Conservation (phyloP, 2,113 vertebrate species). For the Neolamprologus hecqui region DNA sequence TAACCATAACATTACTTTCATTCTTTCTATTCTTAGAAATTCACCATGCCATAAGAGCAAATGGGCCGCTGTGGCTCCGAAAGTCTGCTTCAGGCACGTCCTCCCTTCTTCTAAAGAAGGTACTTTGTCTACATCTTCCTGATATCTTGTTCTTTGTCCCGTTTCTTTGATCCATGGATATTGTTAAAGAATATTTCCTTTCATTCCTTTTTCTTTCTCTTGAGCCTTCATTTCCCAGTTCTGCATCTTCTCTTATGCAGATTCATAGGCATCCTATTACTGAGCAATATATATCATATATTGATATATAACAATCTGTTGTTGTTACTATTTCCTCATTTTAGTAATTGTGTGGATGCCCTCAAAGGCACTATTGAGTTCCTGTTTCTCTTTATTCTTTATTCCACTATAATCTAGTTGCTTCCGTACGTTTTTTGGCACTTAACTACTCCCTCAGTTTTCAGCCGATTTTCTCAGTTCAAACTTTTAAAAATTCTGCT, state of each 20-base stretch:
- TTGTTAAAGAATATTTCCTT: neutral
- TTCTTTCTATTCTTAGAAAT: neutral
- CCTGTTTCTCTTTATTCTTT: too few species aligned
- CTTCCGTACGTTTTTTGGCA: too few species aligned
- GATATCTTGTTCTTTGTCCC: neutral
- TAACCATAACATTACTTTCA: neutral
- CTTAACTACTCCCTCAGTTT: too few species aligned
- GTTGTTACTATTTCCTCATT: neutral
- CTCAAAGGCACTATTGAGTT: too few species aligned
- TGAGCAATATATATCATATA: neutral
- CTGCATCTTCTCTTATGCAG: neutral
- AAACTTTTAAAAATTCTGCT: too few species aligned
- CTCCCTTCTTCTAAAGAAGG: neutral
- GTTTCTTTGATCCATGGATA: neutral
- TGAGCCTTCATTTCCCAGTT: neutral
- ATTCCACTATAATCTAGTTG: too few species aligned
- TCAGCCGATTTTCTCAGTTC: too few species aligned
- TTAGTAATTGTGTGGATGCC: neutral
- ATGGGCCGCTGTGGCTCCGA: accelerated
- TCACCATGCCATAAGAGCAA: neutral
- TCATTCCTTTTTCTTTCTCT: neutral
- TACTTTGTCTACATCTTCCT: neutral
- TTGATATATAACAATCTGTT: neutral
- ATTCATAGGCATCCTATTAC: neutral
- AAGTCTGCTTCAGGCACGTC: neutral